phyloP scores from a whole-genome alignment of 2,113 vertebrate species.

The Sciurus niger region DNA sequence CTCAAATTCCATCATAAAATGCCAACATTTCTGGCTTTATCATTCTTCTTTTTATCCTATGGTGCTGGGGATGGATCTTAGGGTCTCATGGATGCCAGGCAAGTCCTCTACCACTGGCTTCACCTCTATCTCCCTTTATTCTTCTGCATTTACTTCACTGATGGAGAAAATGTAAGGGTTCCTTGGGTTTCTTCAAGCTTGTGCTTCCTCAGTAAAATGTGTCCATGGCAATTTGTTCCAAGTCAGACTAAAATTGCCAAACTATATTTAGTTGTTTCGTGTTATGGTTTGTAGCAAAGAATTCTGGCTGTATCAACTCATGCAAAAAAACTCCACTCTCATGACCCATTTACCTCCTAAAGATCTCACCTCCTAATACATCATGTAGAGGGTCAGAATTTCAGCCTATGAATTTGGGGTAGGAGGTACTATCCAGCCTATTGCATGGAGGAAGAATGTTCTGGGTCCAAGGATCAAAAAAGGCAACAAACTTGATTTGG shows the following conservation, averaged over 20 bases:
- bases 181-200: not conserved
- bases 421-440: not conserved
- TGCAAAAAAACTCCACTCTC: not conserved
- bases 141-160: not conserved
- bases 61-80: not conserved
- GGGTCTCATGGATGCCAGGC: not conserved
- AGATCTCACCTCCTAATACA: not conserved
- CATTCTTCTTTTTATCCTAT: not conserved
- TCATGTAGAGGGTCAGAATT: not conserved
- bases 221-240: not conserved
- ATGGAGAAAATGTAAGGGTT: not conserved
- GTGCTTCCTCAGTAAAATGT: constrained; percentile 19
- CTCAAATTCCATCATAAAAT: not conserved
- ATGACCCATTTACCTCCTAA: not conserved
- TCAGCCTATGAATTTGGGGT: not conserved
- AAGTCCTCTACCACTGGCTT: not conserved
- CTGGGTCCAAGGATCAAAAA: not conserved
- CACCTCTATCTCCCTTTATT: not conserved
- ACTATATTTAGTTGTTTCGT: not conserved
- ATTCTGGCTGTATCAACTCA: not conserved
- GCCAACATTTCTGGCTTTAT: not conserved
- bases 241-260: not conserved
- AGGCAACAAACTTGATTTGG: not conserved
- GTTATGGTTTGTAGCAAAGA: not conserved
- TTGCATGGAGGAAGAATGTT: not conserved